A percentile compares a stretch with the other conserved stretches of the same genome.
These are phyloP conservation scores for Drosophila longiperda DNA, from an alignment of 2,888 invertebrate genomes.

Conservation along the genomic window DNA sequence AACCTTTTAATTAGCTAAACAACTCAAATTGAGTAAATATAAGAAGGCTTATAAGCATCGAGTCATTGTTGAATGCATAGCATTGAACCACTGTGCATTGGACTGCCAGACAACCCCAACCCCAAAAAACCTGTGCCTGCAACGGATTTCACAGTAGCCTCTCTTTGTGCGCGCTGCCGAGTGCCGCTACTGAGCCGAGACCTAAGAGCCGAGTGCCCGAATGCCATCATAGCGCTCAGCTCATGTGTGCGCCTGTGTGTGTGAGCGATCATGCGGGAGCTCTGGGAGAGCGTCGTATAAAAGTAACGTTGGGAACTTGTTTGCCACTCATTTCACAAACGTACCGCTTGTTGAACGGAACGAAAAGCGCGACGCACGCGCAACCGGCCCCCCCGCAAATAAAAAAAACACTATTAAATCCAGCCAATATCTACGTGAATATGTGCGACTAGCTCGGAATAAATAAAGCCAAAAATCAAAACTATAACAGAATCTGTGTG, in stretches of 20 bases:
- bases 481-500: slow-evolving; percentile 23
- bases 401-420: slow-evolving; percentile 1
- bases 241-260: slow-evolving; percentile 30
- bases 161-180: slow-evolving; percentile 75
- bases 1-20: slow-evolving; percentile 15
- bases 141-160: slow-evolving; percentile 76
- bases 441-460: slow-evolving; percentile 54
- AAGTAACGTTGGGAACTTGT: slow-evolving; percentile 83
- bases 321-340: slow-evolving; percentile 84
- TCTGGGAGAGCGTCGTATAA: slow-evolving; percentile 79
- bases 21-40: background rate
- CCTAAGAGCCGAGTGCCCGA: slow-evolving; percentile 53
- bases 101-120: slow-evolving; percentile 56
- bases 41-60: background rate
- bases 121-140: slow-evolving; percentile 53
- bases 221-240: slow-evolving; percentile 37
- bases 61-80: background rate
- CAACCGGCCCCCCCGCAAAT: slow-evolving; percentile 48
- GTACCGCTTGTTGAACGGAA: slow-evolving; percentile 79
- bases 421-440: slow-evolving; percentile 54
- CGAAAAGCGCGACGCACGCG: slow-evolving; percentile 66
- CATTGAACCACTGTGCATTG: slow-evolving; percentile 53
- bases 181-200: slow-evolving; percentile 69
- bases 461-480: slow-evolving; percentile 27
- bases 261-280: slow-evolving; percentile 74